Percentiles rank a stretch among this genome's conserved stretches.
Conservation (phyloP, 2,888 invertebrate species). For the Malachius bipustulatus region DNA sequence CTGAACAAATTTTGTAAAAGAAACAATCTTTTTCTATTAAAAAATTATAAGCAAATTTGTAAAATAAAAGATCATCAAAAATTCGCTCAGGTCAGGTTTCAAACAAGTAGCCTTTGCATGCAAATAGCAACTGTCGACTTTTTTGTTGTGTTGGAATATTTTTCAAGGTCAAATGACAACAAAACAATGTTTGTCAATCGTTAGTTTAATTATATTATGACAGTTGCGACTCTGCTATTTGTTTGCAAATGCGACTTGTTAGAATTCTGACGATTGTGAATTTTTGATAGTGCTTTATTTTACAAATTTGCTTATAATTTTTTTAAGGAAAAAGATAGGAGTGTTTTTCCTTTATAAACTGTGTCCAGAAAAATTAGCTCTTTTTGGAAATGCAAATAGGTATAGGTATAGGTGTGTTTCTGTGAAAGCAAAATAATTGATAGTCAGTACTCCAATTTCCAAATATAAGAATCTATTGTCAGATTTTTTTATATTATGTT, state of each 20-base stretch:
- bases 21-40: too few relatives aligned
- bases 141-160: neutral
- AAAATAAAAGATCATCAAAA: too few relatives aligned
- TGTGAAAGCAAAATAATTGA: neutral
- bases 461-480: neutral
- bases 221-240: constrained; percentile 1
- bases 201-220: constrained; percentile 2
- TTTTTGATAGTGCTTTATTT: neutral
- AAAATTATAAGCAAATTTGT: too few relatives aligned
- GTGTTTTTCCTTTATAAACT: neutral
- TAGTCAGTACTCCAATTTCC: constrained; percentile 2
- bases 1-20: too few relatives aligned
- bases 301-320: constrained; percentile 1
- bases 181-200: constrained; percentile 1
- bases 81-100: too few relatives aligned
- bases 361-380: constrained; percentile 1
- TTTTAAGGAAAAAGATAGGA: neutral
- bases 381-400: neutral
- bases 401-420: neutral
- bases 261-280: neutral
- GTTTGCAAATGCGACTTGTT: neutral
- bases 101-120: too few relatives aligned
- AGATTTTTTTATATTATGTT: neutral
- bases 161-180: constrained; percentile 2
- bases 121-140: too few relatives aligned